Evolutionary conservation across 1,140 invertebrate genomes (phyloP), one percentile per base, ranked within the genome.

Genomic region (Drosophila melanica): DNA sequence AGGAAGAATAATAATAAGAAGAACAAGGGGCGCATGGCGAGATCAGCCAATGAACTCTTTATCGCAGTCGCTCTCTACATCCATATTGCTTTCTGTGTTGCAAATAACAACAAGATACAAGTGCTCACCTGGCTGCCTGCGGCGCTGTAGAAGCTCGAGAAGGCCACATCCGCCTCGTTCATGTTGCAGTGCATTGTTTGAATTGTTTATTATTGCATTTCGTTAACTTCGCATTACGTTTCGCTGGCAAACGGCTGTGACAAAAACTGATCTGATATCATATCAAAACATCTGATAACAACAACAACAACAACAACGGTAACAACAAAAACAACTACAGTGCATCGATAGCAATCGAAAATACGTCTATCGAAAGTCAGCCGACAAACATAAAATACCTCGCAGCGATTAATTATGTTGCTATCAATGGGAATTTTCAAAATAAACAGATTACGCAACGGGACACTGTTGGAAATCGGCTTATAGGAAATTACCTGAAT

Each of bases 161-260:
- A 87, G 27, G 75, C 78, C 47, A 68, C 70, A 60, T 73, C 70
- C 65, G 82, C 79, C 75, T 86, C 82, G 64, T 70, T 86, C 81
- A 86, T 86, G n/a, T 73, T 77, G 59, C 66, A 77, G 58, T 74
- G 74, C 74, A 77, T 77, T 48, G 27, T 11, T 50, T 5, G 39
- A 4, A 33, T 54, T 44, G 47, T 77, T 68, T 77, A 77, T 30
- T 58, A 30, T 35, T 68, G 64, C 75, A 77, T 77, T 59, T 69
- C 12, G 39, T 30, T 53, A 77, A 73, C 51, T 77, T 45, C 74
- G 74, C 63, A 63, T 71, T 75, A 65, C 62, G 64, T 60, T 73
- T 73, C 57, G 70, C 41, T 48, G 41, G 45, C 18, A 58, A 58
- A 67, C 59, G 30, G 14, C 60, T 50, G 62, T 35, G 45, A 27